Base-by-base conservation (phyloP, 2,888 invertebrate species). In the Himalopsyche japonica region DNA sequence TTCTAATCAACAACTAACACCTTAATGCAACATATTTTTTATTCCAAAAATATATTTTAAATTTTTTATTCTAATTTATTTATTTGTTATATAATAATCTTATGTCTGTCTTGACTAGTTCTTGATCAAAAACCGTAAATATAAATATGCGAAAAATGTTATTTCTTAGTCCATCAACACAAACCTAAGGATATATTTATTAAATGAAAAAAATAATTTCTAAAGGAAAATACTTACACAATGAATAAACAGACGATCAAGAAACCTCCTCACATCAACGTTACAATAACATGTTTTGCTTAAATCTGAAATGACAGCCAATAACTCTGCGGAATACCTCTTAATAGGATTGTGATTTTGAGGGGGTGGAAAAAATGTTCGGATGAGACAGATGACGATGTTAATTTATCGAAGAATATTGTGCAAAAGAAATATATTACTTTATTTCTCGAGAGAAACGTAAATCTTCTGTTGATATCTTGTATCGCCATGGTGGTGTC, bases 261-360 rank as follows among this genome's bases (percentile, higher is more conserved):
- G 1, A 24, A 7, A 57, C 20, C 57, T 57, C 20, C 57, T 57
- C 57, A 57, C 57, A 57, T 57, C 20, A 57, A 10, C 57, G 20
- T 12, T 20, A 3, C 1, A n/a, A 57, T 57, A 57, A 57, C 20
- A 57, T 57, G 57, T 57, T 57, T 57, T 20, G 57, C 57, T 24
- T 20, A 57, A 57, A 57, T 57, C 57, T 57, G 57, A 57, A 57
- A 20, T 57, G 57, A 57, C 83, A 80, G 83, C 80, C 81, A 81
- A 84, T 84, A 84, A 84, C 81, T 84, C 84, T 81, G 43, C 81
- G 32, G 81, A 81, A 81, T 81, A 81, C 81, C 70, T 32, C 78
- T 81, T 84, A 84, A 84, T 84, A 81, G 79, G 84, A 84, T 81
- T 84, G 81, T 78, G 84, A 84, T 84, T 84, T 81, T 81, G 32